These are phyloP conservation scores for Spodoptera litura DNA, from an alignment of 1,140 invertebrate species.

Conservation along the genomic window DNA sequence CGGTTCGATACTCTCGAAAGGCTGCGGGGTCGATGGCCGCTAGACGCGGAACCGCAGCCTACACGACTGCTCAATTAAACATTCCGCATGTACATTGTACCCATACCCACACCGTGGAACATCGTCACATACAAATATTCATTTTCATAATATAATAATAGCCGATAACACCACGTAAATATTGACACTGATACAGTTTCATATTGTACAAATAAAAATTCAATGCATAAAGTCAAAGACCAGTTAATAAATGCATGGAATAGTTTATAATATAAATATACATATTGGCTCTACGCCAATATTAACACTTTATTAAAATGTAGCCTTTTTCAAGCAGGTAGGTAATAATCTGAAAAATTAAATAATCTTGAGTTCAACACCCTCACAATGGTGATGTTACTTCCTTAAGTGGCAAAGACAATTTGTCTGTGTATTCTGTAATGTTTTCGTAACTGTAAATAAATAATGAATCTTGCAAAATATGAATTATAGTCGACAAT, in stretches of 20 bases:
- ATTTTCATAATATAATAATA: slow-evolving; percentile 14
- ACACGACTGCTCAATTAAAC: slow-evolving; percentile 78
- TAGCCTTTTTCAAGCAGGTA: slow-evolving; percentile 6
- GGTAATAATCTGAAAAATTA: slow-evolving; percentile 17
- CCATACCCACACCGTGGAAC: slow-evolving; percentile 43
- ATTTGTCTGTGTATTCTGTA: slow-evolving; percentile 28
- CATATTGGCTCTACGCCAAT: slow-evolving; percentile 15
- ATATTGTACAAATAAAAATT: slow-evolving; percentile 1
- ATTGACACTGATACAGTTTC: slow-evolving; percentile 12
- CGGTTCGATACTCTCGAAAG: slow-evolving; percentile 84
- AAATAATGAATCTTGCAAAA: slow-evolving; percentile 40
- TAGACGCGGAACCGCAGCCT: slow-evolving; percentile 82
- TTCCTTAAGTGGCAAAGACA: slow-evolving; percentile 19
- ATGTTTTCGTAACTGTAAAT: slow-evolving; percentile 16
- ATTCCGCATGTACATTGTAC: slow-evolving; percentile 72
- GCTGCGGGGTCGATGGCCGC: slow-evolving; percentile 79
- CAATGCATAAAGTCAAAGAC: slow-evolving; percentile 23
- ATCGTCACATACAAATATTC: slow-evolving; percentile 37
- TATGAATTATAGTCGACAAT: slow-evolving; percentile 30
- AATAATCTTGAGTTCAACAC: background rate
- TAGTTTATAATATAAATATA: slow-evolving; percentile 6
- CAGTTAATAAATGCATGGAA: slow-evolving; percentile 20
- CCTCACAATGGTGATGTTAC: slow-evolving; percentile 14
- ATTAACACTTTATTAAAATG: background rate
- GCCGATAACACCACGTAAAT: background rate